Evolutionary conservation across 2,113 vertebrate genomes (phyloP), one percentile per base, ranked within the genome.

Genomic region (Reinhardtius hippoglossoides): DNA sequence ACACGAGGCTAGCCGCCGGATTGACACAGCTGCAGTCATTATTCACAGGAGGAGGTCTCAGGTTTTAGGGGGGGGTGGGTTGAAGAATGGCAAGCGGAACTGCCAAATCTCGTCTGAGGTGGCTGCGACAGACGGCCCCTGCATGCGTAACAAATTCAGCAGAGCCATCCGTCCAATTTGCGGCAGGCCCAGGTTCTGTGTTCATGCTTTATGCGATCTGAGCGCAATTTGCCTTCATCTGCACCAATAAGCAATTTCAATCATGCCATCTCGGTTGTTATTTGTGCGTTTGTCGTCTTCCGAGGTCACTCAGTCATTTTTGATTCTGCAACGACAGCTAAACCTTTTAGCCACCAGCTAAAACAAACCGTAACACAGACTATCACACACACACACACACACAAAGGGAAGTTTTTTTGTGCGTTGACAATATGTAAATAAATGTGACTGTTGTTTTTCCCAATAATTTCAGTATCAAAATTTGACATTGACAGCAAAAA

Each of bases 201-300:
- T 82, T 83, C 87, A 87, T 73, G 75, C 85, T 76, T 81, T 80
- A 68, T 31, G 12, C 68, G 23, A 77, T 87, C 87, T 88, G 66
- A 72, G 84, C 75, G 89, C 90, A 91, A 94, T 94, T 94, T 90
- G 76, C 80, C 90, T 92, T 91, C 67, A 91, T 92, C 79, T 88
- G 87, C 88, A 82, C 87, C 81, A 24, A 91, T 92, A 91, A 91
- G 81, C 91, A 92, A 92, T 94, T 92, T 93, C 73, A 79, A 68
- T 91, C 84, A 83, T 73, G 76, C 78, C 85, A 69, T 90, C 76
- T 86, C 88, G 81, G 81, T 83, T 88, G 88, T 69, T 26, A 13
- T 56, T 37, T 73, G 52, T 48, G 68, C 80, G n/a, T 82, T 46
- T 83, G 78, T 86, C 74, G 68, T 31, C 31, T 31, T 31, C 31